Evolutionary conservation across 2,113 vertebrate genomes (phyloP).

Genomic region (Varanus salvator): DNA sequence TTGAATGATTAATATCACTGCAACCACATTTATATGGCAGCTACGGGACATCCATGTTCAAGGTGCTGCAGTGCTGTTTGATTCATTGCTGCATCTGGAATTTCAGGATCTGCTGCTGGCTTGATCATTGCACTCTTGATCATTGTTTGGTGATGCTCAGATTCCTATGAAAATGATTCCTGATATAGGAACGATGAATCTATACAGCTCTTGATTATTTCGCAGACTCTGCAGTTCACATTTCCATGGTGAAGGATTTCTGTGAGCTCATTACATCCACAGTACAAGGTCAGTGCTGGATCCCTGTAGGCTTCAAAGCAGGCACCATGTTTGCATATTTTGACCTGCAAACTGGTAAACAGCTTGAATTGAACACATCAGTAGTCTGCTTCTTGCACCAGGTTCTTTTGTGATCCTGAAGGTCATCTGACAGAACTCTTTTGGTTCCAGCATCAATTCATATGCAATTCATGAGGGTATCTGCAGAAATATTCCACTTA

Average conservation of each 20-base stretch:
- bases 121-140: too few species aligned
- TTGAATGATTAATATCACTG: background rate
- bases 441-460: too few species aligned
- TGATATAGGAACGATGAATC: too few species aligned
- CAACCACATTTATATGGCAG: background rate
- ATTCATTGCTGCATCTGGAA: background rate
- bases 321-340: background rate
- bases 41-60: background rate
- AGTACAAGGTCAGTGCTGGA: background rate
- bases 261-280: background rate
- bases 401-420: background rate
- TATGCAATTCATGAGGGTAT: too few species aligned
- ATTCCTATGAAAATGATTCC: too few species aligned
- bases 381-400: background rate
- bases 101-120: too few species aligned
- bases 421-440: background rate
- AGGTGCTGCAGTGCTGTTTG: background rate
- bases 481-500: too few species aligned
- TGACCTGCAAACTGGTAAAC: background rate
- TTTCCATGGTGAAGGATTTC: too few species aligned
- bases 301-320: background rate
- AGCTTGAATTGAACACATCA: background rate
- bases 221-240: too few species aligned
- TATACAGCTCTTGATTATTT: too few species aligned
- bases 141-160: too few species aligned